Conservation (phyloP, 92 coral and sea anemone species). For the Chrysogorgia sp. region DNA sequence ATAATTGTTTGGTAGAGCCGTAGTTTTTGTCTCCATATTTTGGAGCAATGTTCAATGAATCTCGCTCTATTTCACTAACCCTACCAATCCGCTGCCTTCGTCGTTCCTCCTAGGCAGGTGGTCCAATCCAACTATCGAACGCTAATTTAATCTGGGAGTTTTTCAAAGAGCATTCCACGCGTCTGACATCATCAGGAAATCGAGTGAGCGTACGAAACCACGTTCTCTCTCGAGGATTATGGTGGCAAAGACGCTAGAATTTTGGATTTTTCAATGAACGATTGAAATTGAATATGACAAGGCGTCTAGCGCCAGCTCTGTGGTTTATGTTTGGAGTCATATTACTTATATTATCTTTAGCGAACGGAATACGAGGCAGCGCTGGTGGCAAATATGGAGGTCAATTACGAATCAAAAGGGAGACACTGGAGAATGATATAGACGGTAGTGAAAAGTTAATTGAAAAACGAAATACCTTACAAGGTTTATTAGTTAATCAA, state of each 20-base stretch:
- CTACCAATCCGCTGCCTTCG: conserved; percentile 10
- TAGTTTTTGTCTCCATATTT: background rate
- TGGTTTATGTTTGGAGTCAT: background rate
- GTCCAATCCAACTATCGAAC: background rate
- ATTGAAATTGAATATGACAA: conserved; percentile 14
- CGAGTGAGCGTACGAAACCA: background rate
- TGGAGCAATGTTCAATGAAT: conserved; percentile 38
- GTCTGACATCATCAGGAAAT: conserved; percentile 21
- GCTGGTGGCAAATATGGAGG: conserved; percentile 27
- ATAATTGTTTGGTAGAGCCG: no score
- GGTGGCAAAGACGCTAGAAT: background rate
- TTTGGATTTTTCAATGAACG: conserved; percentile 7
- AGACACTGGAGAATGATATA: background rate
- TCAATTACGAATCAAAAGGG: background rate
- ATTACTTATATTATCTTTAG: conserved; percentile 2
- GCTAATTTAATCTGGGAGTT: conserved; percentile 11
- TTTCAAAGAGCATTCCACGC: conserved; percentile 12
- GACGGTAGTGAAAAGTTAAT: background rate
- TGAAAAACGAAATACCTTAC: background rate
- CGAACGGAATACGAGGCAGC: background rate
- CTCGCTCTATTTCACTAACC: background rate
- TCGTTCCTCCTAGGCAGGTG: conserved; percentile 30
- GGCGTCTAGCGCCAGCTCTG: conserved; percentile 39
- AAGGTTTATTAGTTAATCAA: conserved; percentile 5
- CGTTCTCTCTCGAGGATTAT: background rate